Conservation (phyloP, 1,140 invertebrate genomes). For the Antheraea pernyi region DNA sequence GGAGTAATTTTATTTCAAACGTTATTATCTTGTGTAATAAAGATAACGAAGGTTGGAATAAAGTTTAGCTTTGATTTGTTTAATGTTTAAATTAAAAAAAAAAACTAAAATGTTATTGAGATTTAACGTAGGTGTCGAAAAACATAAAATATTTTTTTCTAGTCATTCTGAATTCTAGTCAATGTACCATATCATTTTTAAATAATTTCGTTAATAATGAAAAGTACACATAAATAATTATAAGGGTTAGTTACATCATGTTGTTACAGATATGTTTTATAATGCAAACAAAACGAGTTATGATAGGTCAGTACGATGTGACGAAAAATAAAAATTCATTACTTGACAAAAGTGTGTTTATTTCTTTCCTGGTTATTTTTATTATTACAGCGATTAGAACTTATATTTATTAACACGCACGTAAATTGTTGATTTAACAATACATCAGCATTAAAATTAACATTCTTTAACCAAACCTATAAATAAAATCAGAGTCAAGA, state of each 20-base stretch:
- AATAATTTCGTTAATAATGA: constrained; percentile 47
- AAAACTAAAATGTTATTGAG: neutral
- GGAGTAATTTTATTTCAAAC: constrained; percentile 10
- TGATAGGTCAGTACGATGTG: constrained; percentile 73
- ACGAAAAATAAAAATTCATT: constrained; percentile 75
- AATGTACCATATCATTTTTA: constrained; percentile 77
- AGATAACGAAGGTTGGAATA: neutral
- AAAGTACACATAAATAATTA: constrained; percentile 32
- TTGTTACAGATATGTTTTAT: constrained; percentile 77
- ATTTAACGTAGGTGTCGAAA: neutral
- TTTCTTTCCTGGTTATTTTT: neutral
- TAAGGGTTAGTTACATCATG: constrained; percentile 70
- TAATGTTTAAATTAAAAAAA: neutral
- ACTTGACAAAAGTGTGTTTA: constrained; percentile 50
- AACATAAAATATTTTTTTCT: neutral
- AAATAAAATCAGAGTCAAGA: no score
- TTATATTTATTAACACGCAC: no score
- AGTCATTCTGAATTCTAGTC: constrained; percentile 47
- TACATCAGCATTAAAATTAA: no score
- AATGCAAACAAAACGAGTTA: constrained; percentile 69
- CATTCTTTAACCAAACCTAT: no score
- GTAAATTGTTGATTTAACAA: no score
- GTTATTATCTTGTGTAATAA: neutral
- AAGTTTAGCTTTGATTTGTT: neutral
- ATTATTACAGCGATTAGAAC: no score